Evolutionary conservation across 2,113 vertebrate genomes (phyloP).

Genomic region (Pseudorasbora parva): DNA sequence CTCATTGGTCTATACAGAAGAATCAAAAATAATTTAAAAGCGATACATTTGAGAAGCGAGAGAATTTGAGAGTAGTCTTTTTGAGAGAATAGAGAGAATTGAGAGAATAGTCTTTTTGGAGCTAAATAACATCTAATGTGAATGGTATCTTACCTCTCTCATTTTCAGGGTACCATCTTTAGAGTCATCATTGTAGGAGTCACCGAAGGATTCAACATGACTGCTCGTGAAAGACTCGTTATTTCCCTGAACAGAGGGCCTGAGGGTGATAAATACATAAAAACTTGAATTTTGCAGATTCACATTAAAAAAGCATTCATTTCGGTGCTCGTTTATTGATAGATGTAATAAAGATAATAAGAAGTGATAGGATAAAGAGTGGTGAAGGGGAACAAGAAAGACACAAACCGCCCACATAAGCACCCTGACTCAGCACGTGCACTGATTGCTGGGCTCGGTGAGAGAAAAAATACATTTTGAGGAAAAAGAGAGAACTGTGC

Average conservation of each 20-base stretch:
- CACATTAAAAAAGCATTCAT: background rate
- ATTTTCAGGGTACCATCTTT: conserved; percentile 92
- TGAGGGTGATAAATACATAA: conserved; percentile 57
- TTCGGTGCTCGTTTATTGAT: background rate
- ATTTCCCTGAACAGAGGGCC: conserved; percentile 84
- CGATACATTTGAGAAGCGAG: conserved; percentile 52
- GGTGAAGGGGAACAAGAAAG: background rate
- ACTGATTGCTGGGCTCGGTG: background rate
- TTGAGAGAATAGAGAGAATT: too few species aligned
- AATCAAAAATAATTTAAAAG: background rate
- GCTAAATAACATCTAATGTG: background rate
- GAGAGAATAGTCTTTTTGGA: background rate
- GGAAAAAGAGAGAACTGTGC: conserved; percentile 45
- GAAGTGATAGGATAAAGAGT: background rate
- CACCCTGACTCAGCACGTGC: background rate
- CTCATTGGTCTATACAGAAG: conserved; percentile 78
- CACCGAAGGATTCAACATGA: conserved; percentile 84
- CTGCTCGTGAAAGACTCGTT: conserved; percentile 84
- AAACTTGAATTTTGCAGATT: background rate
- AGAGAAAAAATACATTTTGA: background rate
- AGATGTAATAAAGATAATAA: background rate
- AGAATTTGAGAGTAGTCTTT: background rate
- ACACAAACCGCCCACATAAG: background rate
- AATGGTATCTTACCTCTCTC: conserved; percentile 83
- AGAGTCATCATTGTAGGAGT: conserved; percentile 86